Evolutionary conservation across 2,113 vertebrate genomes (phyloP).

Genomic region (Serranochromis macrocephalus): DNA sequence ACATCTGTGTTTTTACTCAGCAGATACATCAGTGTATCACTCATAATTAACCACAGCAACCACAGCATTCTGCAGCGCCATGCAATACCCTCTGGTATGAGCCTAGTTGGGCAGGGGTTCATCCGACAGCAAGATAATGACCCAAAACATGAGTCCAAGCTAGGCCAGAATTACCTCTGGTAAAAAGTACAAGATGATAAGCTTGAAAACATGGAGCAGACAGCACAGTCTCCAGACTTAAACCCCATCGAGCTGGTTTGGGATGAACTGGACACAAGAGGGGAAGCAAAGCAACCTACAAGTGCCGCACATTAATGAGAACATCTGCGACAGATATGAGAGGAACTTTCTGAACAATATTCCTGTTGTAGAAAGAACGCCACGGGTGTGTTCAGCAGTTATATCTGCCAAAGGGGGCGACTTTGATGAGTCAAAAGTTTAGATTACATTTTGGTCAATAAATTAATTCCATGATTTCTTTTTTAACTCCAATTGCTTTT

Average conservation of each 20-base stretch:
- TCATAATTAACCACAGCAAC: background rate
- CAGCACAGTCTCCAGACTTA: background rate
- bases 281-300: background rate
- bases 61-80: background rate
- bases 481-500: background rate
- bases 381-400: background rate
- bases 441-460: background rate
- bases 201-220: background rate
- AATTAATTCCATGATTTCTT: background rate
- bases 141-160: background rate
- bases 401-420: background rate
- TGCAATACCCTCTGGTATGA: background rate
- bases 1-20: background rate
- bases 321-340: fast-evolving
- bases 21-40: background rate
- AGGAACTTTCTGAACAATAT: background rate
- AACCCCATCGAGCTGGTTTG: background rate
- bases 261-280: fast-evolving
- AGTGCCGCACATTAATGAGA: background rate
- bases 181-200: background rate
- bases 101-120: background rate
- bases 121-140: background rate
- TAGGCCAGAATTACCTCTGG: background rate
- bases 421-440: fast-evolving
- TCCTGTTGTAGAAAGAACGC: background rate